A percentile compares a stretch with the other conserved stretches of the same genome.
These are phyloP conservation scores for Cyclophora punctaria DNA, from an alignment of 2,888 invertebrate genomes.

Conservation along the genomic window DNA sequence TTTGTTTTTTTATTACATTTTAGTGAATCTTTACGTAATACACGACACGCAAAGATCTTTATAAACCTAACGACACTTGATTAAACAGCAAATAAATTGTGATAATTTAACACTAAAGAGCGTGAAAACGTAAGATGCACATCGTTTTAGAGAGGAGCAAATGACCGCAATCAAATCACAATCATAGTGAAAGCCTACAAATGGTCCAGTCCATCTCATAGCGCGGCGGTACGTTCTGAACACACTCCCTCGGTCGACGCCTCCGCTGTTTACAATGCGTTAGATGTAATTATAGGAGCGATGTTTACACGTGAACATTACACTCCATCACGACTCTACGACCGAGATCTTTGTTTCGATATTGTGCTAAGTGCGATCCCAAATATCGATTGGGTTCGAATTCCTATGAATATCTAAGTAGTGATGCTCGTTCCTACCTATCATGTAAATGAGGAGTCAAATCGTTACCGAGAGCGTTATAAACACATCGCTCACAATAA, in stretches of 20 bases:
- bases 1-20: too few species aligned
- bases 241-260: slow-evolving; percentile 29
- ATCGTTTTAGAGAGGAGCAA: slow-evolving; percentile 53
- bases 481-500: too few species aligned
- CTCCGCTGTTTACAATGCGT: slow-evolving; percentile 56
- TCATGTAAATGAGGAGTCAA: slow-evolving; percentile 10
- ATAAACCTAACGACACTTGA: slow-evolving; percentile 27
- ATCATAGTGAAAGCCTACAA: slow-evolving; percentile 63
- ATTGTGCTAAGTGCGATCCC: slow-evolving; percentile 24
- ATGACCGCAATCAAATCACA: slow-evolving; percentile 65
- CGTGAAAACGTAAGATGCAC: slow-evolving; percentile 39
- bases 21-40: too few species aligned
- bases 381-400: slow-evolving; percentile 16
- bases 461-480: neutral
- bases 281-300: slow-evolving; percentile 55
- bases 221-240: slow-evolving; percentile 11
- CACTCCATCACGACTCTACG: slow-evolving; percentile 39
- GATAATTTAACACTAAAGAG: slow-evolving; percentile 40
- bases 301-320: slow-evolving; percentile 37
- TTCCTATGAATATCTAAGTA: neutral
- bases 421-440: slow-evolving; percentile 5
- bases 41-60: too few species aligned
- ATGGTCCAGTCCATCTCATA: slow-evolving; percentile 19
- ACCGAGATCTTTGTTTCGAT: slow-evolving; percentile 28
- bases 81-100: slow-evolving; percentile 41